Evolutionary conservation across 2,888 invertebrate species (phyloP).

Genomic region (Hemaris fuciformis): DNA sequence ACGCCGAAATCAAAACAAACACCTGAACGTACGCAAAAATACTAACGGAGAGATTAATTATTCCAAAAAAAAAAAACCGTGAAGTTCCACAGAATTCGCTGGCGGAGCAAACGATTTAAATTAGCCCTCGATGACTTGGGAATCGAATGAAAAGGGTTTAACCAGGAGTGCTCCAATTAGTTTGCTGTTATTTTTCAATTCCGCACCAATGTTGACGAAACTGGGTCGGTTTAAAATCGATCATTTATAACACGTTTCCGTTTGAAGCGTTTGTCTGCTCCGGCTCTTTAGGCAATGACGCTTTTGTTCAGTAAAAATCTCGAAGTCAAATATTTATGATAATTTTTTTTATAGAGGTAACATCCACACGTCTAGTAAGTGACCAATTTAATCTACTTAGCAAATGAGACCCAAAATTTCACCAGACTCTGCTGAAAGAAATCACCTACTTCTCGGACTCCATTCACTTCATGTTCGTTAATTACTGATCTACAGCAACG

Average conservation of each 20-base stretch:
- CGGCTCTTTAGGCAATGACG: too few species aligned
- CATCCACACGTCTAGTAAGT: too few species aligned
- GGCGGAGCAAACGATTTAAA: constrained; percentile 75
- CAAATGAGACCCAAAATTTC: too few species aligned
- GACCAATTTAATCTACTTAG: too few species aligned
- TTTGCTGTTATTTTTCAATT: constrained; percentile 80
- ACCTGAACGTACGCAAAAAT: constrained; percentile 14
- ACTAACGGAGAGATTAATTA: constrained; percentile 15
- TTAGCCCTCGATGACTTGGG: constrained; percentile 75
- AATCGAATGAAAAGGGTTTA: constrained; percentile 75
- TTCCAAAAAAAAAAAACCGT: constrained; percentile 49
- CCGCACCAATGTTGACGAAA: constrained; percentile 55
- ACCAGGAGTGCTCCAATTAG: constrained; percentile 77
- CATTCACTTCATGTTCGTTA: too few species aligned
- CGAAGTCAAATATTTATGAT: too few species aligned
- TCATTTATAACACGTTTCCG: constrained; percentile 21
- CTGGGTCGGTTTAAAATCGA: constrained; percentile 60
- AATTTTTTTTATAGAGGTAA: too few species aligned
- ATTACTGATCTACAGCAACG: background rate
- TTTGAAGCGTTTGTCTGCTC: background rate
- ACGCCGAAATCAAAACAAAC: constrained; percentile 13
- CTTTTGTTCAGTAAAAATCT: too few species aligned
- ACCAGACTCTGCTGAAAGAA: too few species aligned
- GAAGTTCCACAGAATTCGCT: constrained; percentile 59
- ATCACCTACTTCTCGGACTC: too few species aligned